Percentiles rank a stretch among this genome's conserved stretches.
Evolutionary conservation across 2,888 invertebrate species (phyloP).

Genomic region (Cheilosia urbana): DNA sequence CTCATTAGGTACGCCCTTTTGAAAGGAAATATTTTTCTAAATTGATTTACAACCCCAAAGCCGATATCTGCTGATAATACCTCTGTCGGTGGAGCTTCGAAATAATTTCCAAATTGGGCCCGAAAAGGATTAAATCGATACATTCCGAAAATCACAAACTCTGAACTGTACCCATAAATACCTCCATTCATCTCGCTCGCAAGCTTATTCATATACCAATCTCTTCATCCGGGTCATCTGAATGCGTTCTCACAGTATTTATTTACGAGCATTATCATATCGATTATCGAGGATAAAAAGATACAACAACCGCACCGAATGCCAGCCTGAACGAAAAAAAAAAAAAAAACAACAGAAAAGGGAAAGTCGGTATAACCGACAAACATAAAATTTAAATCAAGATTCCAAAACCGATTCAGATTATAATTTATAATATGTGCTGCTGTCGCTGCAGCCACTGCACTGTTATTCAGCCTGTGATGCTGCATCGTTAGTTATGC

Average conservation of each 20-base stretch:
- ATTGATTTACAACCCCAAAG: too few relatives aligned
- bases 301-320: slow-evolving; percentile 6
- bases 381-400: slow-evolving; percentile 72
- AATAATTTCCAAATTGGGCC: too few relatives aligned
- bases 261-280: slow-evolving; percentile 37
- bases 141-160: too few relatives aligned
- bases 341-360: slow-evolving; percentile 58
- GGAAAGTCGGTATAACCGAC: slow-evolving; percentile 63
- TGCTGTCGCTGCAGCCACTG: slow-evolving; percentile 30
- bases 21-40: too few relatives aligned
- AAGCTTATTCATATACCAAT: slow-evolving; percentile 4
- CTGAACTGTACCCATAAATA: neutral
- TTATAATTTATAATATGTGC: slow-evolving; percentile 74
- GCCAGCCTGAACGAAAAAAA: neutral
- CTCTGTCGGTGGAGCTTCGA: too few relatives aligned
- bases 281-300: slow-evolving; percentile 54
- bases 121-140: too few relatives aligned
- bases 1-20: too few relatives aligned
- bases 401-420: slow-evolving; percentile 74
- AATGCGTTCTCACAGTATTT: slow-evolving; percentile 54
- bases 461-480: slow-evolving; percentile 14
- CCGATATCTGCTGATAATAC: too few relatives aligned
- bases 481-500: slow-evolving; percentile 63
- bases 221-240: slow-evolving; percentile 33
- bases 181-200: slow-evolving; percentile 2